phyloP scores from a whole-genome alignment of 2,888 invertebrate genomes.

The Troides oblongomaculatus region DNA sequence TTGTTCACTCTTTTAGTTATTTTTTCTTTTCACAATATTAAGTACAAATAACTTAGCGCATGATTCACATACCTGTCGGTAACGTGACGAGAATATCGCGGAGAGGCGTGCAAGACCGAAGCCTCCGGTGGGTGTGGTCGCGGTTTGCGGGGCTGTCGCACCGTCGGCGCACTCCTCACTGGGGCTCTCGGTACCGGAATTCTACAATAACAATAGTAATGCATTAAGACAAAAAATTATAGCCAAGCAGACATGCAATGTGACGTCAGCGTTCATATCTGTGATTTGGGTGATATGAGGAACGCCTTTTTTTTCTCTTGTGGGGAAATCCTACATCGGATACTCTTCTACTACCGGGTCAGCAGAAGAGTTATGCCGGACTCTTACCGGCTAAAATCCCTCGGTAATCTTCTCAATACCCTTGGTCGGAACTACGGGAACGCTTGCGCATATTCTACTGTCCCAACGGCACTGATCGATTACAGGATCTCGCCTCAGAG shows the following conservation, averaged over 20 bases:
- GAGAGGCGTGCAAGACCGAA: slow-evolving; percentile 61
- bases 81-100: slow-evolving; percentile 64
- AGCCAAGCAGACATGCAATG: background rate
- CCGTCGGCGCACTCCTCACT: slow-evolving; percentile 29
- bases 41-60: background rate
- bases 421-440: too few species aligned
- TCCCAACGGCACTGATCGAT: too few species aligned
- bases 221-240: background rate
- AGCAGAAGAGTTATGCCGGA: too few species aligned
- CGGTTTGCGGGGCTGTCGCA: slow-evolving; percentile 22
- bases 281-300: too few species aligned
- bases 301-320: too few species aligned
- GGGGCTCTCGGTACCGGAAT: slow-evolving; percentile 7
- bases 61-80: slow-evolving; percentile 54
- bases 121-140: slow-evolving; percentile 35
- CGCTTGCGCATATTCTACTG: too few species aligned
- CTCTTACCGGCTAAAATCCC: too few species aligned
- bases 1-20: too few species aligned
- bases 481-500: too few species aligned
- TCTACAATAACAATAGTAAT: background rate
- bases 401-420: too few species aligned
- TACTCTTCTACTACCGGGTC: too few species aligned
- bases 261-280: background rate
- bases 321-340: too few species aligned
- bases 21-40: background rate